Evolutionary conservation across 2,888 invertebrate genomes (phyloP).

Genomic region (Nematopogon swammerdamellus): DNA sequence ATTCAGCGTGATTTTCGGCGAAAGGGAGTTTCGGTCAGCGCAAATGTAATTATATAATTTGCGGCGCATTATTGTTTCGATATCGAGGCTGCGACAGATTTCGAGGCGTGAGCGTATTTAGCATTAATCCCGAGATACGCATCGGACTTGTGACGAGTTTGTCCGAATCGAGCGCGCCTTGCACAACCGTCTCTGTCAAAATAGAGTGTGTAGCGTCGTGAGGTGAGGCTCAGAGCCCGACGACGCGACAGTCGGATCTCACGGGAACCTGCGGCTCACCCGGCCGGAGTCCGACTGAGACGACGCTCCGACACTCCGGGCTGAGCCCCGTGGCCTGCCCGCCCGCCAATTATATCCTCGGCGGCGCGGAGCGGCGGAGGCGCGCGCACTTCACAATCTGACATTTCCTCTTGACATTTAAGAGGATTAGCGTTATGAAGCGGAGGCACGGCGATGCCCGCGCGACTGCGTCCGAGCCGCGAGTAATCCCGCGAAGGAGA

Average conservation of each 20-base stretch:
- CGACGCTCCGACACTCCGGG: too few relatives aligned
- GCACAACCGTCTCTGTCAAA: not conserved
- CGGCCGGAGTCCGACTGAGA: not conserved
- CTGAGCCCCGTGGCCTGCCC: too few relatives aligned
- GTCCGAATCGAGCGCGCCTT: not conserved
- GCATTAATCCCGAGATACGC: conserved; percentile 32
- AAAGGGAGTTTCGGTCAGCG: conserved; percentile 3
- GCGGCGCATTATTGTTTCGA: conserved; percentile 47
- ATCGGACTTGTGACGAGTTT: conserved; percentile 18
- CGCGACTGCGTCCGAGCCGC: not conserved
- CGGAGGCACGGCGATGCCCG: conserved; percentile 23
- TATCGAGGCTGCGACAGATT: conserved; percentile 42
- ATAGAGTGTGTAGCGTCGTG: not conserved
- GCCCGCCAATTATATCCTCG: not conserved
- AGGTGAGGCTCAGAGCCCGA: not conserved
- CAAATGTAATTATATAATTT: conserved; percentile 41
- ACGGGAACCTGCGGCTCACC: not conserved
- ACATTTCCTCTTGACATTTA: conserved; percentile 57
- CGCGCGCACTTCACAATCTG: conserved; percentile 51
- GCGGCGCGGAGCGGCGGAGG: too few relatives aligned
- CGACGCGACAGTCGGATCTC: not conserved
- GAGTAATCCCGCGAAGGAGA: not conserved
- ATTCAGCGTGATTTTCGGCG: not conserved
- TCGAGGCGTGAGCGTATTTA: conserved; percentile 39
- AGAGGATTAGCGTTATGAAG: conserved; percentile 53